These are phyloP conservation scores for Cephonodes hylas DNA, from an alignment of 2,888 invertebrate genomes.

Conservation along the genomic window DNA sequence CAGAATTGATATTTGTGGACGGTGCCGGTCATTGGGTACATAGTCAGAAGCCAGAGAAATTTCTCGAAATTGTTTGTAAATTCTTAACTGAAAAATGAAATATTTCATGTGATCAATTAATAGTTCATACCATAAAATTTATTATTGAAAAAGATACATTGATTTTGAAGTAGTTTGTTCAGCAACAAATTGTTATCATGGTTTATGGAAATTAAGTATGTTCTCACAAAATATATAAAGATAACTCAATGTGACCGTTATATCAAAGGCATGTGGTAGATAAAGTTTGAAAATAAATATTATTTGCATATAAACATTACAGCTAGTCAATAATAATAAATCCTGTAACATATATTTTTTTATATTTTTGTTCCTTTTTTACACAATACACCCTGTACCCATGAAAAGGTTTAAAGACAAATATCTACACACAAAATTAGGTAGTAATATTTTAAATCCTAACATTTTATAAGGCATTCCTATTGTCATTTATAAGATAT, in stretches of 20 bases:
- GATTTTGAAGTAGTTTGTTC: too few species aligned
- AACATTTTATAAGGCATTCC: too few species aligned
- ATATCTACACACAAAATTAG: too few species aligned
- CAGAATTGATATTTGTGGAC: conserved; percentile 85
- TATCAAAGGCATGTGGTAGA: neutral
- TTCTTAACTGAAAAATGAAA: conserved; percentile 81
- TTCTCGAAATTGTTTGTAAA: conserved; percentile 83
- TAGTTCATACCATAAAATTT: neutral
- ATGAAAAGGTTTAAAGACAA: too few species aligned
- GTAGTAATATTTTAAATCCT: too few species aligned
- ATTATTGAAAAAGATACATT: too few species aligned
- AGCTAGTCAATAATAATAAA: neutral
- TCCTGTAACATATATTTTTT: neutral
- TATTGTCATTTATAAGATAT: too few species aligned
- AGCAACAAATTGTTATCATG: too few species aligned
- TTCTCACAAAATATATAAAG: neutral
- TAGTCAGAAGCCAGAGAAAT: conserved; percentile 91
- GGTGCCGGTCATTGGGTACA: conserved; percentile 97
- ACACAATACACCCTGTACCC: too few species aligned
- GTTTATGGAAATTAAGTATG: neutral
- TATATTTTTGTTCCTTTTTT: neutral
- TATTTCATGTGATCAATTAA: neutral
- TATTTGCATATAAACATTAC: too few species aligned
- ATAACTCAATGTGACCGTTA: neutral
- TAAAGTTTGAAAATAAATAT: neutral